Evolutionary conservation across 2,113 vertebrate species (phyloP), one percentile per base, ranked within the genome.

Genomic region (Macquaria australasica): DNA sequence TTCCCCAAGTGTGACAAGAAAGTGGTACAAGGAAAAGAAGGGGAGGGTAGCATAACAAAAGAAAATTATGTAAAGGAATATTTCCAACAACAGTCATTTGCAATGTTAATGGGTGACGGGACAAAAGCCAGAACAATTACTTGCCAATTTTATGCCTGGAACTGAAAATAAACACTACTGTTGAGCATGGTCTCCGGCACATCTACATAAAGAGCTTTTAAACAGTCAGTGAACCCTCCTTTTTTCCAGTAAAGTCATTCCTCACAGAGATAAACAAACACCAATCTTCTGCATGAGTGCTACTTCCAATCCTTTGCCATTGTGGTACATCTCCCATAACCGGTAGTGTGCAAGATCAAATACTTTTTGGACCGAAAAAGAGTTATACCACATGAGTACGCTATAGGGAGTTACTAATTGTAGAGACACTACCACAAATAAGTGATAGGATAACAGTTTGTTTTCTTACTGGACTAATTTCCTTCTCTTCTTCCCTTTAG

Each of bases 401-500:
- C 62, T 64, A 45, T 34, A 60, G 21, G 18, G 48, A 63, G n/a
- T 48, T 31, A 50, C 25, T 66, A 34, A 77, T 48, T 63, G 11
- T 28, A 72, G 5, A 41, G 41, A 48, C 21, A 39, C 15, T 2
- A 25, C 6, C 12, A 48, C 11, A 77, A 56, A 78, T 73, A 73
- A 64, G 23, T 15, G 6, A 86, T 63, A 41, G 3, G 4, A 25
- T 34, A 83, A 77, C 21, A 8, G 12, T 56, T 55, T 18, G 41
- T 20, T 9, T 10, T 58, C 25, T 51, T 66, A 31, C 21, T 77
- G 28, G 16, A 84, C 81, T 77, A 58, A 82, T 78, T 55, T 84
- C 37, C 56, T 20, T 89, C 66, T 81, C 23, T 50, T 82, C 53
- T 73, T 81, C 53, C 95, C 71, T 96, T 92, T 95, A 99, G 98